phyloP scores from a whole-genome alignment of 2,797 vertebrate species.

The Microctenopoma lineatum region DNA sequence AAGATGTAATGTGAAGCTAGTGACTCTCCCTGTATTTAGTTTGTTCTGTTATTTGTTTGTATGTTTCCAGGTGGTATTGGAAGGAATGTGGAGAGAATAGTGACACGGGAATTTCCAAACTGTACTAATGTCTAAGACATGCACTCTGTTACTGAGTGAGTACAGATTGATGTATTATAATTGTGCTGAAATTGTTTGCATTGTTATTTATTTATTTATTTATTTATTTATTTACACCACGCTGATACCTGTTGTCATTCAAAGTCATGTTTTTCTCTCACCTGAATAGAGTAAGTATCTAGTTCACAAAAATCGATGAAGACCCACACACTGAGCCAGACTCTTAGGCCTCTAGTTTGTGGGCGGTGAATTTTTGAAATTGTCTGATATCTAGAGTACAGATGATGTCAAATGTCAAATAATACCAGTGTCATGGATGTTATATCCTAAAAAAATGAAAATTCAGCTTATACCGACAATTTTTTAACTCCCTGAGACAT shows the following conservation, averaged over 20 bases:
- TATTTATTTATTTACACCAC: conserved; percentile 31
- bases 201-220: conserved; percentile 32
- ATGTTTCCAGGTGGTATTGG: conserved; percentile 87
- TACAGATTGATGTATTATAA: conserved; percentile 69
- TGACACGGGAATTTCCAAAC: conserved; percentile 97
- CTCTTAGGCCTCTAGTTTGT: conserved; percentile 49
- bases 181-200: conserved; percentile 64
- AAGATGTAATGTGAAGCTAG: conserved; percentile 22
- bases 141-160: conserved; percentile 61
- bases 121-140: conserved; percentile 94
- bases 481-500: conserved; percentile 23
- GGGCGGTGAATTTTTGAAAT: conserved; percentile 40
- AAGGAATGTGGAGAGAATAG: conserved; percentile 88
- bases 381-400: conserved; percentile 9
- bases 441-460: conserved; percentile 15
- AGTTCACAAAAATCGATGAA: conserved; percentile 53
- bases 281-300: conserved; percentile 54
- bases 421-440: neutral
- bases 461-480: conserved; percentile 13
- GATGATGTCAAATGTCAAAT: neutral
- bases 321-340: conserved; percentile 38
- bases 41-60: conserved; percentile 43
- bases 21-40: conserved; percentile 30
- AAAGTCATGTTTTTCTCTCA: conserved; percentile 61
- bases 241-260: conserved; percentile 57